Evolutionary conservation across 2,888 invertebrate species (phyloP), one percentile per base, ranked within the genome.

Genomic region (Pollenia labialis): DNA sequence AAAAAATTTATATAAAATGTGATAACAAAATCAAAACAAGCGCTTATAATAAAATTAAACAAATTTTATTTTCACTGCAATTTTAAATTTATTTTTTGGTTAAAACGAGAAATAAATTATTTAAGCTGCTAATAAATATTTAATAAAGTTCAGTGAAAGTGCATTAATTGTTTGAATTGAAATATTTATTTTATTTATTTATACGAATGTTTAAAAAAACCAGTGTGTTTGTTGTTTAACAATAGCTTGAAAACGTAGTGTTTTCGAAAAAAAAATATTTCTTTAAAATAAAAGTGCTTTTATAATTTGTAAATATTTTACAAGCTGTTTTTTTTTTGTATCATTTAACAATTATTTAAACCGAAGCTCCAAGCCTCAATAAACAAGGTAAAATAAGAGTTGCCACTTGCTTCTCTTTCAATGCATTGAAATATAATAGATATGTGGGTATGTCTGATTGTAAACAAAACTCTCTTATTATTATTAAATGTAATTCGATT

Each of bases 361-460:
- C 58, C 12, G 23, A 76, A 62, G 62, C 76, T 46, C 14, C n/a
- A 52, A 82, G 62, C 76, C n/a, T 18, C 42, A 76, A 71, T 46
- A 76, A 54, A 76, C 69, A 46, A 82, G 76, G 82, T 82, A 82
- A 32, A 32, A 82, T 62, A 62, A 69, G 16, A 7, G 18, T 12
- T 62, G 7, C 2, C 18, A 52, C 14, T n/a, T 62, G 32, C 23
- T 62, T 16, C 14, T 23, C 32, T 23, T 68, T 16, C 14, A 16
- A 32, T 74, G 40, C 8, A 60, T 60, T 16, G 12, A 32, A 32
- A 32, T 32, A 32, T 6, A 32, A 32, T 32, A 32, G 32, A 32
- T 6, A 32, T 18, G 18, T n/a, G n/a, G n/a, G n/a, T 18, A 18
- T 32, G 32, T 32, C 6, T 32, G 32, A 32, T 32, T 32, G 11